phyloP scores from a whole-genome alignment of 2,888 invertebrate species.

The Biston betularia region DNA sequence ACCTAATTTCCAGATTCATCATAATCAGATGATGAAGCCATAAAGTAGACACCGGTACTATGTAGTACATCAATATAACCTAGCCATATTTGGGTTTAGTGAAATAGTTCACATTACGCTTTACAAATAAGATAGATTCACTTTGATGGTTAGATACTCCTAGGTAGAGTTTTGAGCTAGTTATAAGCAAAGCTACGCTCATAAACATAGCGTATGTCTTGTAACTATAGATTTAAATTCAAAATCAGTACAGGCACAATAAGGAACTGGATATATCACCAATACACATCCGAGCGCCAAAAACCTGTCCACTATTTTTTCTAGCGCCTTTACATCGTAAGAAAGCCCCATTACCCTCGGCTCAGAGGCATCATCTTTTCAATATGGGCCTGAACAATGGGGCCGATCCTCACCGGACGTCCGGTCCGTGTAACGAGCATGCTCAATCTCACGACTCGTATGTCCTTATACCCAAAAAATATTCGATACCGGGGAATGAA shows the following conservation, averaged over 20 bases:
- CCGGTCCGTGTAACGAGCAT: slow-evolving; percentile 75
- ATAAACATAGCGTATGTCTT: no score
- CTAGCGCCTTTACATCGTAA: slow-evolving; percentile 50
- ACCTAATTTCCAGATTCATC: no score
- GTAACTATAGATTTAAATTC: background rate
- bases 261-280: background rate
- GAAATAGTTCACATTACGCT: no score
- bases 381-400: slow-evolving; percentile 80
- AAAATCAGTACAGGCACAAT: background rate
- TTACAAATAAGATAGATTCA: no score
- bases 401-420: slow-evolving; percentile 72
- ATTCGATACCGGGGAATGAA: slow-evolving; percentile 38
- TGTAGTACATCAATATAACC: no score
- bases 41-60: no score
- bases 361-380: slow-evolving; percentile 77
- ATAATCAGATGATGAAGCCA: no score
- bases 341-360: slow-evolving; percentile 66
- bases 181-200: no score
- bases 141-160: no score
- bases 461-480: slow-evolving; percentile 36
- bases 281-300: slow-evolving; percentile 40
- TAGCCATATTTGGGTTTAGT: no score
- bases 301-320: slow-evolving; percentile 60
- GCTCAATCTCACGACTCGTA: slow-evolving; percentile 63
- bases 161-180: no score